A percentile compares a stretch with the other conserved stretches of the same genome.
phyloP scores from a whole-genome alignment of 2,797 vertebrate genomes.

The Acipenser transmontanus region DNA sequence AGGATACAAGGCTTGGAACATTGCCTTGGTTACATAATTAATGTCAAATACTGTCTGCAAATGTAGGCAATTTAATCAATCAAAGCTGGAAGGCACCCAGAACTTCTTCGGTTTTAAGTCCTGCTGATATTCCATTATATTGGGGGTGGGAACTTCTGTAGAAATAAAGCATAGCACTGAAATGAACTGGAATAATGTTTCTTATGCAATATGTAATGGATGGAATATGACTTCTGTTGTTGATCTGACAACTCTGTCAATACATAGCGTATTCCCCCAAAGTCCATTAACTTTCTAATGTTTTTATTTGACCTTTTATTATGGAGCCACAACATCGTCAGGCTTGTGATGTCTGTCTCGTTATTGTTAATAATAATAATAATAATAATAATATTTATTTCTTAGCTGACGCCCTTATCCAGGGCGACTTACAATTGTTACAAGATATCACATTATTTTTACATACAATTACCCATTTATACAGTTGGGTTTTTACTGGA shows the following conservation, averaged over 20 bases:
- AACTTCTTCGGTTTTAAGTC: neutral
- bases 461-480: too few relatives aligned
- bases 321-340: too few relatives aligned
- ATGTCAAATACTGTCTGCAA: slow-evolving; percentile 5
- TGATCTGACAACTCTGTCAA: slow-evolving; percentile 8
- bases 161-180: slow-evolving; percentile 5
- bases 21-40: slow-evolving; percentile 8
- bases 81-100: neutral
- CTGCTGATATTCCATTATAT: slow-evolving; percentile 4
- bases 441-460: too few relatives aligned
- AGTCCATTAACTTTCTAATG: too few relatives aligned
- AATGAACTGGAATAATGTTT: neutral
- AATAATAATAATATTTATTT: too few relatives aligned
- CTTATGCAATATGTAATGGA: slow-evolving; percentile 5
- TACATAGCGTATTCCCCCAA: slow-evolving; percentile 11
- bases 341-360: too few relatives aligned
- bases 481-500: too few relatives aligned
- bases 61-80: neutral
- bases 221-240: slow-evolving; percentile 6
- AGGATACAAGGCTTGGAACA: neutral
- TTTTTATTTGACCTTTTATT: too few relatives aligned
- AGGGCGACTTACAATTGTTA: too few relatives aligned
- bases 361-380: too few relatives aligned
- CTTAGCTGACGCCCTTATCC: too few relatives aligned
- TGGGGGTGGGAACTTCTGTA: too few relatives aligned